Base-by-base conservation (phyloP, 2,113 vertebrate species). In the Callithrix jacchus region DNA sequence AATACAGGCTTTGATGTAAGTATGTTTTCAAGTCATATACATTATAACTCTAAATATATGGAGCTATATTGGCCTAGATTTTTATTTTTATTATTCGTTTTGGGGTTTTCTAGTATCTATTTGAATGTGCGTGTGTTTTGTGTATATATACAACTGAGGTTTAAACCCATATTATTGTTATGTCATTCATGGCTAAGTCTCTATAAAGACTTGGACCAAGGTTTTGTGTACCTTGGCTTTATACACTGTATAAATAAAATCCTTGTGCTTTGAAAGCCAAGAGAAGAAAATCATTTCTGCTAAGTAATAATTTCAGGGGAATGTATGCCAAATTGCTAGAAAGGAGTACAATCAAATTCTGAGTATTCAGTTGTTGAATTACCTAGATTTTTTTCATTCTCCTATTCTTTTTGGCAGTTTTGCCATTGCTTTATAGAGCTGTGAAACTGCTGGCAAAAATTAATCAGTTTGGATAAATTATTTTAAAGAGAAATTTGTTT, bases 1-100 rank as follows among this genome's bases (percentile, higher is more conserved):
- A 99, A 99, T 98, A 99, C 99, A 95, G 99, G 99, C 96, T 99
- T 99, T 99, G 99, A 99, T 99, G 99, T 99, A 98, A 99, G 99
- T 99, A 98, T 97, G 25, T 97, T 89, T 97, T 83, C 79, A 97
- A 88, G 20, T n/a, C 23, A 20, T 97, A 56, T 92, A 90, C 21
- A 56, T 58, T 93, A 35, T 47, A 83, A 45, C 4, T 94, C 8
- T 93, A 80, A 95, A 35, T 93, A 79, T 40, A 13, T 82, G 37
- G 91, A 6, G 64, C 58, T 85, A 14, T 73, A 92, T 40, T 73
- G 32, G 20, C 47, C n/a, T 84, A 87, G 40, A 77, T 42, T 87
- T 91, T 93, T 95, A 54, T 95, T 64, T 71, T 96, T 70, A 35
- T 54, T 84, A 66, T 6, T 93, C 52, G 45, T 90, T 83, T 93